A percentile compares a stretch with the other conserved stretches of the same genome.
These are phyloP conservation scores for Argentina silus DNA, from an alignment of 2,797 vertebrate species.

Conservation along the genomic window DNA sequence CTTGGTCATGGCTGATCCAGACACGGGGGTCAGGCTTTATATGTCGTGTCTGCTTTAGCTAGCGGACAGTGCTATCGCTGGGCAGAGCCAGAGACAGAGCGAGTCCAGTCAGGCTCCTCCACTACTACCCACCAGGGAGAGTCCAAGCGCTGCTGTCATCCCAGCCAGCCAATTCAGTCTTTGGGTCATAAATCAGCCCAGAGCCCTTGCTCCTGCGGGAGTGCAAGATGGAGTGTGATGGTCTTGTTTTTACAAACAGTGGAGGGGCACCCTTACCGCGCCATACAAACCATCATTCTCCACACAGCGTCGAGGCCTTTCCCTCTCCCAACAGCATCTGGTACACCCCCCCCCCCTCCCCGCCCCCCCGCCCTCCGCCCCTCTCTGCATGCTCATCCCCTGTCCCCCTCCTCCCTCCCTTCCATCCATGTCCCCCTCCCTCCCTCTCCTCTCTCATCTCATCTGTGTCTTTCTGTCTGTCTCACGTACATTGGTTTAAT, in stretches of 20 bases:
- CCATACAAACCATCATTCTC: conserved; percentile 76
- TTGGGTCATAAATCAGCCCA: conserved; percentile 81
- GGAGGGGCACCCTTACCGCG: conserved; percentile 77
- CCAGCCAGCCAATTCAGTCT: conserved; percentile 78
- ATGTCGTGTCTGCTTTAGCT: conserved; percentile 57
- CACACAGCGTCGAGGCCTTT: conserved; percentile 64
- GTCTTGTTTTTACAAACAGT: conserved; percentile 86
- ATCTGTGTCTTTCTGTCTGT: conserved; percentile 44
- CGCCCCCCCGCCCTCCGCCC: conserved; percentile 50
- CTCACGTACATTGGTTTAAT: conserved; percentile 62
- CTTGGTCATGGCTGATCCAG: conserved; percentile 41
- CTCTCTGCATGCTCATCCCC: conserved; percentile 44
- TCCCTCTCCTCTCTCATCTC: conserved; percentile 58
- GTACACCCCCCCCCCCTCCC: conserved; percentile 63
- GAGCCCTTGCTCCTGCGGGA: conserved; percentile 79
- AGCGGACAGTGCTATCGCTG: conserved; percentile 59
- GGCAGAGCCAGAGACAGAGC: conserved; percentile 63
- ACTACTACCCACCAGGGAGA: conserved; percentile 71
- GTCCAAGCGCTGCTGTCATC: conserved; percentile 79
- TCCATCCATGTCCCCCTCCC: conserved; percentile 17
- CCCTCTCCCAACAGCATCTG: conserved; percentile 74
- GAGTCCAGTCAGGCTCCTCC: conserved; percentile 64
- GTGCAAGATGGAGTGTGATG: conserved; percentile 85
- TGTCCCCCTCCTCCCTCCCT: conserved; percentile 44
- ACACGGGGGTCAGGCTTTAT: conserved; percentile 50